Base-by-base conservation (phyloP, 1,140 invertebrate species). In the Procambarus virginalis region DNA sequence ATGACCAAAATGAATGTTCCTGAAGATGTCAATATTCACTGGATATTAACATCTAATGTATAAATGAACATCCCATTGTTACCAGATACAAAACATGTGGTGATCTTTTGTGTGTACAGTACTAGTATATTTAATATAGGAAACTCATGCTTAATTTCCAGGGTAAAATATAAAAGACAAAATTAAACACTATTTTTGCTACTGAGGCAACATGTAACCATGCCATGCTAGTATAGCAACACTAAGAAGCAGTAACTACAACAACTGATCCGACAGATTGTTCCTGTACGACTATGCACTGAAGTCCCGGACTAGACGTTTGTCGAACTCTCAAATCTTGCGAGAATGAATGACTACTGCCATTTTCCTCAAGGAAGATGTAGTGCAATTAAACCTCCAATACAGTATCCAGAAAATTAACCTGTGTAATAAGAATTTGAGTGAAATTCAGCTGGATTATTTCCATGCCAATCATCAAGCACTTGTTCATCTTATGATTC, bases 321-420 rank as follows among this genome's bases (percentile, higher is more conserved):
- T 4, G 12, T 64, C 20, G 3, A 14, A 6, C 22, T 73, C 34
- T 73, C 68, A 73, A 34, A 73, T 34, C 20, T 64, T 64, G 17
- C 34, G 68, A 73, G 34, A 17, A 55, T 12, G 12, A 5, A 12
- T 9, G 51, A 55, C 8, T 5, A 64, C 2, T 64, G 12, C 60
- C n/a, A 73, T 9, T 73, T 73, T 73, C 22, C 14, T 34, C 20
- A 73, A 73, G 8, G n/a, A 34, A 73, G 8, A 73, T 34, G 10
- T 73, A 34, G 4, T 73, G n/a, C 22, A 73, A 10, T 34, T 22
- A 68, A 68, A 10, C 20, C 68, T 73, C 68, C 68, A 34, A 34
- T 34, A n/a, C n/a, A n/a, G n/a, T n/a, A 73, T 22, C 68, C 5
- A 73, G 68, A 73, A 73, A 73, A 73, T 73, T n/a, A 73, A 34